Conservation (phyloP, 2,113 vertebrate species). For the Chloebia gouldiae region DNA sequence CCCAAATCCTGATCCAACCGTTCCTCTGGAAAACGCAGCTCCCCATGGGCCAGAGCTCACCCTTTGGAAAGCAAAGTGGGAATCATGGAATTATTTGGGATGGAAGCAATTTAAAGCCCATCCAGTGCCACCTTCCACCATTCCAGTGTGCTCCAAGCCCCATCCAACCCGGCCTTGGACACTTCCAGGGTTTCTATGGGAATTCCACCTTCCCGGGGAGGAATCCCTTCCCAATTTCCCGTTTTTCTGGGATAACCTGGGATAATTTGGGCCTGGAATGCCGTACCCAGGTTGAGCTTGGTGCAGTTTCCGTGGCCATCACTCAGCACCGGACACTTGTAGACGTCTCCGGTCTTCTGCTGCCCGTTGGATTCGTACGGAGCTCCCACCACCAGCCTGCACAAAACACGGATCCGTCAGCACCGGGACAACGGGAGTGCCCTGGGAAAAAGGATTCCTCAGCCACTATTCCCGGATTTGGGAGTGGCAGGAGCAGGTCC, state of each 20-base stretch:
- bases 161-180: neutral
- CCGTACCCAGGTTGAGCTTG: conserved; percentile 92
- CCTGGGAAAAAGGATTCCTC: neutral
- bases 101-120: neutral
- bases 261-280: fast-evolving
- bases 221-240: fast-evolving
- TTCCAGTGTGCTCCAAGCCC: neutral
- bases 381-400: conserved; percentile 93
- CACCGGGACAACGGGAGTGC: fast-evolving
- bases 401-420: neutral
- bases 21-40: neutral
- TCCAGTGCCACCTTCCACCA: neutral
- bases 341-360: conserved; percentile 93
- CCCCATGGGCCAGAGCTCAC: fast-evolving
- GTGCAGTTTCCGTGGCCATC: conserved; percentile 82
- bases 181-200: neutral
- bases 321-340: conserved; percentile 86
- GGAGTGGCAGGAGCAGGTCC: neutral
- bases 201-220: neutral
- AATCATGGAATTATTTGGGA: neutral
- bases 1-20: fast-evolving
- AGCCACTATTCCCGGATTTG: fast-evolving
- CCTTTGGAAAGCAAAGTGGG: neutral
- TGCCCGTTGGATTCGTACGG: conserved; percentile 92
- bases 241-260: fast-evolving